A percentile compares a stretch with the other conserved stretches of the same genome.
Evolutionary conservation across 2,797 vertebrate species (phyloP).

Genomic region (Darevskia nairensis): DNA sequence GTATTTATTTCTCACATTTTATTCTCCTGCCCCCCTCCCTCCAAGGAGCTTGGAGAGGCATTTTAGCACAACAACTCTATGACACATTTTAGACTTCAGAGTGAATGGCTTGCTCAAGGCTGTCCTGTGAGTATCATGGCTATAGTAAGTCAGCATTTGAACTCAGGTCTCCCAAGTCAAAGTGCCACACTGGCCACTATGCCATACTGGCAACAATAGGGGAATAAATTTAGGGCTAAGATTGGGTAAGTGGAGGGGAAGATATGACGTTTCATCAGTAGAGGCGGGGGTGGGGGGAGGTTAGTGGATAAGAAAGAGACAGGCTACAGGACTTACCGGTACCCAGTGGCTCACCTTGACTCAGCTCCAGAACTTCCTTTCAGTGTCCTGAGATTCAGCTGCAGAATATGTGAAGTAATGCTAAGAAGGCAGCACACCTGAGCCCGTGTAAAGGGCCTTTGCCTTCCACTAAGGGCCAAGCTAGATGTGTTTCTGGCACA

Average conservation of each 20-base stretch:
- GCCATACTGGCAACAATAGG: background rate
- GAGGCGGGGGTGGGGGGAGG: fast-evolving
- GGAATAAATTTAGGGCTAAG: background rate
- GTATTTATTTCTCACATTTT: background rate
- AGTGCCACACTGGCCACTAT: background rate
- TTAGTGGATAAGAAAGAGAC: background rate
- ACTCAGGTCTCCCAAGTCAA: background rate
- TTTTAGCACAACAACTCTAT: background rate
- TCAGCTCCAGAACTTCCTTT: background rate
- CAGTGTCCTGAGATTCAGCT: background rate
- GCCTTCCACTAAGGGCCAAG: background rate
- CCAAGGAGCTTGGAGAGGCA: background rate
- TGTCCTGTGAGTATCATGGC: background rate
- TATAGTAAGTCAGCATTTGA: background rate
- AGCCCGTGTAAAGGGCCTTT: background rate
- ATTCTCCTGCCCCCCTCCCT: background rate
- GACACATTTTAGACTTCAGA: background rate
- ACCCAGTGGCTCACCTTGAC: background rate
- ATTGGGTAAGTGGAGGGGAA: background rate
- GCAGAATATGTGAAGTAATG: background rate
- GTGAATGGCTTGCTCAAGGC: background rate
- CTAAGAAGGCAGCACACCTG: background rate
- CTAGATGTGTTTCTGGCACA: background rate
- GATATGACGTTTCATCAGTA: background rate
- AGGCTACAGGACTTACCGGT: too few relatives aligned